Evolutionary conservation across 2,797 vertebrate genomes (phyloP).

Genomic region (Botia almorhae): DNA sequence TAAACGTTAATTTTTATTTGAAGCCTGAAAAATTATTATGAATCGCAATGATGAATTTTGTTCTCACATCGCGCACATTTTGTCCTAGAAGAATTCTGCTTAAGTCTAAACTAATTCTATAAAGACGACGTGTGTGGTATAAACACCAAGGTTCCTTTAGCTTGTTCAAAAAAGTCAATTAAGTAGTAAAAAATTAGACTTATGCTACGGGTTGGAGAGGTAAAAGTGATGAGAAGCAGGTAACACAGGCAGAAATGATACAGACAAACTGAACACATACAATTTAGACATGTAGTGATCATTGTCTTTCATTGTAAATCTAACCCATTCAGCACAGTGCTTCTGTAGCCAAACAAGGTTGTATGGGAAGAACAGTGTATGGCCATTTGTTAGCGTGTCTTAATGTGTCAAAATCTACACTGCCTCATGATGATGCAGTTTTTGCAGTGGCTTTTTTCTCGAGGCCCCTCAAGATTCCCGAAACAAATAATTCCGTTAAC

Average conservation of each 20-base stretch:
- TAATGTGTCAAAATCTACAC: conserved; percentile 67
- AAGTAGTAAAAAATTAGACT: neutral
- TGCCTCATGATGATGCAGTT: conserved; percentile 66
- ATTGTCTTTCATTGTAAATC: neutral
- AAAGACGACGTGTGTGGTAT: too few species aligned
- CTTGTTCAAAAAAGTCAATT: neutral
- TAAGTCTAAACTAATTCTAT: neutral
- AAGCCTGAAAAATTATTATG: neutral
- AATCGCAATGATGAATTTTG: neutral
- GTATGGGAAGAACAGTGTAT: neutral
- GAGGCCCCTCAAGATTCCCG: conserved; percentile 75
- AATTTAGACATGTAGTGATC: conserved; percentile 21
- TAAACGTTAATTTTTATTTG: neutral
- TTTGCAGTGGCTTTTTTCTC: conserved; percentile 67
- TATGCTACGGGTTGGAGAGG: conserved; percentile 40
- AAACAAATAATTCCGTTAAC: conserved; percentile 82
- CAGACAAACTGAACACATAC: conserved; percentile 15
- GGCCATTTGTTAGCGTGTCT: conserved; percentile 57
- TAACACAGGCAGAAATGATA: conserved; percentile 40
- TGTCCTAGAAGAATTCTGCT: neutral
- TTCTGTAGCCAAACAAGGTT: conserved; percentile 30
- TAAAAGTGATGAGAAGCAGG: conserved; percentile 40
- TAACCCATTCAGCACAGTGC: conserved; percentile 32
- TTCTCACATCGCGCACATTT: neutral
- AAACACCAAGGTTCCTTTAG: neutral